These are phyloP conservation scores for Morpho achilles DNA, from an alignment of 2,888 invertebrate species.

Conservation along the genomic window DNA sequence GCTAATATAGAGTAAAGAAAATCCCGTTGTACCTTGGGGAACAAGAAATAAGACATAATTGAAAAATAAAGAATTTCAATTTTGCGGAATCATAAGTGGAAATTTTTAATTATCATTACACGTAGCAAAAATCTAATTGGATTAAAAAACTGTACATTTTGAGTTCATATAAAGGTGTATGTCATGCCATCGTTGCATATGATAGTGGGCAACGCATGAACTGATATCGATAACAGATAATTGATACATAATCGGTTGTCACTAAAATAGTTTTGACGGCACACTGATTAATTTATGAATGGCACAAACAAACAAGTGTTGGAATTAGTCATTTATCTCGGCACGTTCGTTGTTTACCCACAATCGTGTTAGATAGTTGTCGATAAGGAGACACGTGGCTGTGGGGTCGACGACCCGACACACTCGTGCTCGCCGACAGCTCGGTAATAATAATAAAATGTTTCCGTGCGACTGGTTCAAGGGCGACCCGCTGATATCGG, in stretches of 20 bases:
- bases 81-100: too few species aligned
- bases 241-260: slow-evolving; percentile 23
- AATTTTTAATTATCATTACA: too few species aligned
- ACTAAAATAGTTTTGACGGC: slow-evolving; percentile 57
- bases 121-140: too few species aligned
- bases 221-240: too few species aligned
- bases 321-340: slow-evolving; percentile 79
- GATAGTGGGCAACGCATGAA: too few species aligned
- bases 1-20: too few species aligned
- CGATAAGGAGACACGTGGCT: slow-evolving; percentile 79
- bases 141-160: too few species aligned
- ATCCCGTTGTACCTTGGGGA: too few species aligned
- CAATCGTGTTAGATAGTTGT: slow-evolving; percentile 80
- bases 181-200: too few species aligned
- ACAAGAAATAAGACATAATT: too few species aligned
- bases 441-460: slow-evolving; percentile 80
- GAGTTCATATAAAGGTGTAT: too few species aligned
- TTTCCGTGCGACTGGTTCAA: slow-evolving; percentile 80
- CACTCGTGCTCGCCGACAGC: slow-evolving; percentile 77
- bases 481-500: slow-evolving; percentile 79
- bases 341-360: slow-evolving; percentile 74
- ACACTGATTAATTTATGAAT: slow-evolving; percentile 70
- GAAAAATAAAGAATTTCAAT: too few species aligned
- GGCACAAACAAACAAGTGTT: slow-evolving; percentile 62
- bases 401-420: slow-evolving; percentile 75